These are phyloP conservation scores for Tetrax tetrax DNA, from an alignment of 2,113 vertebrate species.

Conservation along the genomic window DNA sequence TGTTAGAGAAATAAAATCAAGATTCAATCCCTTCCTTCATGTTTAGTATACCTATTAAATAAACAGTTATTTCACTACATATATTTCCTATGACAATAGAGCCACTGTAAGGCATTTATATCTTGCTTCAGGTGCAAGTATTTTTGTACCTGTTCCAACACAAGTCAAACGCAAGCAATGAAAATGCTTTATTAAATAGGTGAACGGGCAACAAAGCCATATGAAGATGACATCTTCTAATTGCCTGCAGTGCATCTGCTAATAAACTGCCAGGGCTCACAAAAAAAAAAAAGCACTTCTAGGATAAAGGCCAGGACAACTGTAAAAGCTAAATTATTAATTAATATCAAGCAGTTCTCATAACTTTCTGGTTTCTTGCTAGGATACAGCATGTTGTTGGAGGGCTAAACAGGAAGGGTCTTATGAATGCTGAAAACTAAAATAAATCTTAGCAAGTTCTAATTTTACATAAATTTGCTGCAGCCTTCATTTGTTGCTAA, in stretches of 20 bases:
- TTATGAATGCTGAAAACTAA: neutral
- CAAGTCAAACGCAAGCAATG: neutral
- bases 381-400: constrained; percentile 2
- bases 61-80: neutral
- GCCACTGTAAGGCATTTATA: neutral
- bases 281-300: neutral
- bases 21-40: neutral
- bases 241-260: constrained; percentile 34
- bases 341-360: constrained; percentile 55
- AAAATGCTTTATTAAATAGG: constrained; percentile 45
- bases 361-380: constrained; percentile 48
- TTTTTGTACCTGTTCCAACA: constrained; percentile 12
- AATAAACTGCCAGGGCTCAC: constrained; percentile 30
- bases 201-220: neutral
- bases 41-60: neutral
- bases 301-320: constrained; percentile 47
- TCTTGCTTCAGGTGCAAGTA: neutral
- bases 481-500: neutral
- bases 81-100: neutral
- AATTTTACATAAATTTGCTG: constrained; percentile 11
- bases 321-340: constrained; percentile 67
- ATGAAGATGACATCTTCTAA: constrained; percentile 34
- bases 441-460: constrained; percentile 30
- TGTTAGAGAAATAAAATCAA: neutral
- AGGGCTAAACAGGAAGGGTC: neutral